A percentile compares a stretch with the other conserved stretches of the same genome.
Evolutionary conservation across 1,140 invertebrate species (phyloP).

Genomic region (Acromyrmex echinatior): DNA sequence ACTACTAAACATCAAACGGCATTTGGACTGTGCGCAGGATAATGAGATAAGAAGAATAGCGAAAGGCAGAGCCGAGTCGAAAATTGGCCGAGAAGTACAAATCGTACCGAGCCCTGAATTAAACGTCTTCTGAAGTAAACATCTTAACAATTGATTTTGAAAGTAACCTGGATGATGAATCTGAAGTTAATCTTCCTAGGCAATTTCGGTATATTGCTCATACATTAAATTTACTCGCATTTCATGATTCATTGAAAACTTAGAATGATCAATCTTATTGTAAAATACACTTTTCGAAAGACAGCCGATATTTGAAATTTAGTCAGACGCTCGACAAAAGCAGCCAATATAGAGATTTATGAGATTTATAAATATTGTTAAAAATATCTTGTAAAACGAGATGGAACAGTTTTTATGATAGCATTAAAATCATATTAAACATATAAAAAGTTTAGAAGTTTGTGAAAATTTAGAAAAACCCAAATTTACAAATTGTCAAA

Average conservation of each 20-base stretch:
- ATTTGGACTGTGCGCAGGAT: too few species aligned
- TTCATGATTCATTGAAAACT: conserved; percentile 1
- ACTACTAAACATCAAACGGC: too few species aligned
- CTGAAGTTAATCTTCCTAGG: conserved; percentile 7
- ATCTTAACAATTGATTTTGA: conserved; percentile 9
- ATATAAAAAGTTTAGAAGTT: conserved; percentile 11
- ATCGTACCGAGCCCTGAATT: background rate
- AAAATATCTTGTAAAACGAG: conserved; percentile 22
- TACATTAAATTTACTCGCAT: conserved; percentile 18
- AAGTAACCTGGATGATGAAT: background rate
- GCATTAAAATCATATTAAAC: conserved; percentile 15
- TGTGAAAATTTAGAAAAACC: conserved; percentile 4
- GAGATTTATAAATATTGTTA: conserved; percentile 7
- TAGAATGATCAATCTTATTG: conserved; percentile 10
- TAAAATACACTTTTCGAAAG: conserved; percentile 7
- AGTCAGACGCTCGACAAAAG: background rate
- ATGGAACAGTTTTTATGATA: conserved; percentile 9
- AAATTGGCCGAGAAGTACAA: too few species aligned
- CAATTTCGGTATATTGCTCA: conserved; percentile 18
- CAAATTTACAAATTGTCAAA: conserved; percentile 23
- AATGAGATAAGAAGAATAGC: too few species aligned
- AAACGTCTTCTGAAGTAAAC: background rate
- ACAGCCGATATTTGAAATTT: conserved; percentile 1
- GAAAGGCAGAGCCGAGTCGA: too few species aligned
- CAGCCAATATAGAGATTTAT: background rate